These are phyloP conservation scores for Lingula anatina DNA, from an alignment of 2,888 invertebrate species.

Conservation along the genomic window DNA sequence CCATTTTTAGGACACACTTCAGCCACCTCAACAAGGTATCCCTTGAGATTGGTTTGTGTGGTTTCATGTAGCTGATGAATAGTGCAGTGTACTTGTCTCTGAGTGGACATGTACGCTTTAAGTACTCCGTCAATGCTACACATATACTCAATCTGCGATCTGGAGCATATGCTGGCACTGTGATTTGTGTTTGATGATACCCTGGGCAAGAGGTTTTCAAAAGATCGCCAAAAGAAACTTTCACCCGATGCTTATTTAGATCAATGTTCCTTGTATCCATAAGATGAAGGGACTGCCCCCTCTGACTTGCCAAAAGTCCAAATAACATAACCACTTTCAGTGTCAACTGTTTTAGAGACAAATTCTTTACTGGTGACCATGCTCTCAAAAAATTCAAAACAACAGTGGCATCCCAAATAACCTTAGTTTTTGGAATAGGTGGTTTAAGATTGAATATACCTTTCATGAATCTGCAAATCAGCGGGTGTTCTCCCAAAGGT, in stretches of 20 bases:
- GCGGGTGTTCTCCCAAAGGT: not conserved
- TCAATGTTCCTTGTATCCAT: constrained; percentile 1
- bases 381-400: constrained; percentile 3
- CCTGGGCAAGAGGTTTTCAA: constrained; percentile 5
- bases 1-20: not conserved
- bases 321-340: not conserved
- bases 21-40: constrained; percentile 8
- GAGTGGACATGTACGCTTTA: not conserved
- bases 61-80: constrained; percentile 4
- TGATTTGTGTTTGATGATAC: not conserved
- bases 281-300: constrained; percentile 3
- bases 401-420: constrained; percentile 7
- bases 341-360: constrained; percentile 4
- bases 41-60: not conserved
- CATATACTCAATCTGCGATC: constrained; percentile 1
- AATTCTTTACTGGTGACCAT: not conserved
- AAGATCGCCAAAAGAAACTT: not conserved
- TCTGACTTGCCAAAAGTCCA: constrained; percentile 1
- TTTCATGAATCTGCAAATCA: constrained; percentile 9
- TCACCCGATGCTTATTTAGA: not conserved
- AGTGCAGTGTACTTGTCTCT: not conserved
- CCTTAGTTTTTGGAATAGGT: constrained; percentile 4
- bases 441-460: constrained; percentile 5
- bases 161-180: not conserved
- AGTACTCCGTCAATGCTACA: constrained; percentile 1